Conservation (phyloP, 1,140 invertebrate genomes). For the Brachionus paranguensis region DNA sequence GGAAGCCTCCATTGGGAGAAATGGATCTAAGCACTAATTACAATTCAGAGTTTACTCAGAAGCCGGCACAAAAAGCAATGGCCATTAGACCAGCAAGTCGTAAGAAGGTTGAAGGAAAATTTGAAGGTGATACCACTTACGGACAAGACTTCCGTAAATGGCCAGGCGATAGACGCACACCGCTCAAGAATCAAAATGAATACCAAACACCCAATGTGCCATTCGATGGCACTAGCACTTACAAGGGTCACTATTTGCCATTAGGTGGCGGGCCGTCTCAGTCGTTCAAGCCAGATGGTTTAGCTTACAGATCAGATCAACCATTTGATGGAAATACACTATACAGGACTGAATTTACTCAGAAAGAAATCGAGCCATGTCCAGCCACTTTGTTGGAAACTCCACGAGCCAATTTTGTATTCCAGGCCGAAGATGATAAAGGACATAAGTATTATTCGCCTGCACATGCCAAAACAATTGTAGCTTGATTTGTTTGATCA, state of each 20-base stretch:
- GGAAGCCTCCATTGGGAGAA: conserved; percentile 51
- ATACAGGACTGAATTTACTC: conserved; percentile 52
- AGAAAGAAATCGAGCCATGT: conserved; percentile 48
- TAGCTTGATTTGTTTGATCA: background rate
- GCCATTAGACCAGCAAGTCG: conserved; percentile 41
- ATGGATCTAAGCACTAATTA: conserved; percentile 54
- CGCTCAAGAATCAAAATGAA: conserved; percentile 43
- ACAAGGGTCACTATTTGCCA: conserved; percentile 50
- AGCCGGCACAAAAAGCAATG: conserved; percentile 44
- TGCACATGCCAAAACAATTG: conserved; percentile 13
- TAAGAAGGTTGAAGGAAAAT: conserved; percentile 44
- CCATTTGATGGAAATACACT: conserved; percentile 52
- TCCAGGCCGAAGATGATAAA: conserved; percentile 42
- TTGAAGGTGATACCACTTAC: conserved; percentile 54
- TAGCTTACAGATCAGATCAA: conserved; percentile 44
- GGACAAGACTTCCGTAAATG: conserved; percentile 51
- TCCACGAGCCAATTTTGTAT: conserved; percentile 42
- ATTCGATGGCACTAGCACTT: conserved; percentile 53
- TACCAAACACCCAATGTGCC: conserved; percentile 50
- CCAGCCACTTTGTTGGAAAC: conserved; percentile 48
- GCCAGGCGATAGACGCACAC: conserved; percentile 45
- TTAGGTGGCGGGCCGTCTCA: conserved; percentile 42
- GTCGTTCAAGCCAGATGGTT: conserved; percentile 48
- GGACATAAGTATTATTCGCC: conserved; percentile 49
- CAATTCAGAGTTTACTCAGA: conserved; percentile 44